These are phyloP conservation scores for Palythoa grandis DNA, from an alignment of 92 coral and sea anemone species.

Conservation along the genomic window DNA sequence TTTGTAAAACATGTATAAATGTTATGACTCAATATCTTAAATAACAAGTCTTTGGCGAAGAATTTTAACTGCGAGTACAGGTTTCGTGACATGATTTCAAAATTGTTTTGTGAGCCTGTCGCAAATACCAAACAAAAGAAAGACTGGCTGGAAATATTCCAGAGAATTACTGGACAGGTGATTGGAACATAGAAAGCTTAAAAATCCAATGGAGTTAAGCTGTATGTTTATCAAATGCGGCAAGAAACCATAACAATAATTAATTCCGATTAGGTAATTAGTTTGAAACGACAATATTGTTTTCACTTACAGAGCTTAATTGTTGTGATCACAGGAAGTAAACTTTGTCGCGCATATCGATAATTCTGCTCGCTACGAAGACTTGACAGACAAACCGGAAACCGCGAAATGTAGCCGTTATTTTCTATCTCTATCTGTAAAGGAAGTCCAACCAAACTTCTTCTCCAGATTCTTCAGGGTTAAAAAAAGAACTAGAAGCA, in stretches of 20 bases:
- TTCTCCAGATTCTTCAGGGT: background rate
- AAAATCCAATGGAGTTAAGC: background rate
- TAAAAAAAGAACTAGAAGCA: background rate
- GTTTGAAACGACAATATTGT: conserved; percentile 22
- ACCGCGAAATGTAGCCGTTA: conserved; percentile 27
- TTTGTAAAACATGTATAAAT: too few relatives aligned
- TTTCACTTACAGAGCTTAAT: conserved; percentile 6
- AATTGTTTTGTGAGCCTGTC: too few relatives aligned
- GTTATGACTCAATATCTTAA: background rate
- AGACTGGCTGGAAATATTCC: background rate
- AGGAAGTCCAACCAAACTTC: background rate
- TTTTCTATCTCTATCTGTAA: background rate
- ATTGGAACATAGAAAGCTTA: background rate
- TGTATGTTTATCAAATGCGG: background rate
- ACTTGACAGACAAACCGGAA: conserved; percentile 12
- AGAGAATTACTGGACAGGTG: background rate
- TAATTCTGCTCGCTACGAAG: background rate
- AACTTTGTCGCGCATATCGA: conserved; percentile 21
- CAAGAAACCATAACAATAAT: too few relatives aligned
- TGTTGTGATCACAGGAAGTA: conserved; percentile 23
- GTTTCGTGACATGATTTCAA: background rate
- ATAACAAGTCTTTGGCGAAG: background rate
- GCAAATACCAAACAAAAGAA: too few relatives aligned
- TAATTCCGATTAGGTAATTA: conserved; percentile 26
- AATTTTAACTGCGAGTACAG: background rate